Base-by-base conservation (phyloP, 2,888 invertebrate genomes). In the Nomada fucata region DNA sequence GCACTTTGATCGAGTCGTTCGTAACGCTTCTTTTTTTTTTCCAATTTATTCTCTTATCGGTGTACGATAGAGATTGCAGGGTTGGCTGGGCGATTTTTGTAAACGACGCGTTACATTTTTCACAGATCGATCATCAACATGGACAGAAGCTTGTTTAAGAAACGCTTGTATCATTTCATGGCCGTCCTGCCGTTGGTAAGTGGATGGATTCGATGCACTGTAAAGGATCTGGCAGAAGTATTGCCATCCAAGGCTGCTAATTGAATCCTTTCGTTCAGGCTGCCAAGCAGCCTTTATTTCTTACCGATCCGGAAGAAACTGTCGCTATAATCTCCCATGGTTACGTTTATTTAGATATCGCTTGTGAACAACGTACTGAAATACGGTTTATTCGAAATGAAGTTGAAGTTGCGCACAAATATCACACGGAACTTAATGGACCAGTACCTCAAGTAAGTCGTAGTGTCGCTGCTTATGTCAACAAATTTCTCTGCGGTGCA, bases 381-480 rank as follows among this genome's bases (percentile, higher is more conserved):
- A 95, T 99, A 98, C 96, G 97, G 98, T 87, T 96, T 99, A 92
- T 98, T 98, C 81, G 98, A 99, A 94, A 94, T 98, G 90, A 99
- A 99, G 94, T 95, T 99, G 65, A 95, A 98, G 87, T 96, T 99
- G 91, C 95, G 99, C 89, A 97, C 98, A 57, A 97, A 98, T 91
- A 95, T 99, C 88, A 97, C 98, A 7, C 95, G 96, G 88, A 95
- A 98, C 94, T 94, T 99, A 78, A 97, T 98, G 94, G 96, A 97
- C 89, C 97, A 98, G 92, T 99, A 99, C 94, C 95, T 99, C 88
- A 97, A 97, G 97, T 98, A 94, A 96, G 88, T 83, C 1, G 0
- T 44, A 10, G 0, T 47, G 0, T 13, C 0, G 1, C 18, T 29
- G 0, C 2, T 44, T 23, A 52, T 52, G 4, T 1, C 36, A 5